Percentiles rank a stretch among this genome's conserved stretches.
These are phyloP conservation scores for Hormaphis cornu DNA, from an alignment of 1,140 invertebrate genomes.

Conservation along the genomic window DNA sequence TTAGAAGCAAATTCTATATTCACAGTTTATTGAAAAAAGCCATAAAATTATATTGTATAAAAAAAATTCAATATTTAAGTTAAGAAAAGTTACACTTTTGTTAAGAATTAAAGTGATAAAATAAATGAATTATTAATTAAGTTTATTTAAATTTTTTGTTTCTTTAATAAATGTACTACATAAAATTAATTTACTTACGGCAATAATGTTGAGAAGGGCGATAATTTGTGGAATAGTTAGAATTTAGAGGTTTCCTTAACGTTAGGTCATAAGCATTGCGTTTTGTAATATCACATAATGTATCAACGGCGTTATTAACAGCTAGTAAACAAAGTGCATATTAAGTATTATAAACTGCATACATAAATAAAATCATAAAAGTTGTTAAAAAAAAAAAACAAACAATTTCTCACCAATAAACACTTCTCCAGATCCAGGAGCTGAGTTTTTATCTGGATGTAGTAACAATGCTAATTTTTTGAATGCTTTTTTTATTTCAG, in stretches of 20 bases:
- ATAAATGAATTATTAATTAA: no score
- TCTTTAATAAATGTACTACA: not conserved
- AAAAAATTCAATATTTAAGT: no score
- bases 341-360: no score
- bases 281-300: not conserved
- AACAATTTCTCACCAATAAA: conserved; percentile 67
- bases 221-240: not conserved
- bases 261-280: not conserved
- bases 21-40: no score
- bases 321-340: not conserved
- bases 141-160: not conserved
- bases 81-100: no score
- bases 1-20: no score
- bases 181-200: not conserved
- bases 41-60: no score
- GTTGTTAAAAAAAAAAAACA: not conserved
- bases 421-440: conserved; percentile 90
- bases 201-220: not conserved
- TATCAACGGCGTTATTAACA: conserved; percentile 8
- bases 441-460: conserved; percentile 98
- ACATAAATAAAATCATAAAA: not conserved
- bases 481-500: conserved; percentile 93
- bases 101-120: no score
- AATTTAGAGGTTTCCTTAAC: not conserved
- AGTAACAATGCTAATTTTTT: conserved; percentile 90